Evolutionary conservation across 2,888 invertebrate species (phyloP).

Genomic region (Fabriciana adippe): DNA sequence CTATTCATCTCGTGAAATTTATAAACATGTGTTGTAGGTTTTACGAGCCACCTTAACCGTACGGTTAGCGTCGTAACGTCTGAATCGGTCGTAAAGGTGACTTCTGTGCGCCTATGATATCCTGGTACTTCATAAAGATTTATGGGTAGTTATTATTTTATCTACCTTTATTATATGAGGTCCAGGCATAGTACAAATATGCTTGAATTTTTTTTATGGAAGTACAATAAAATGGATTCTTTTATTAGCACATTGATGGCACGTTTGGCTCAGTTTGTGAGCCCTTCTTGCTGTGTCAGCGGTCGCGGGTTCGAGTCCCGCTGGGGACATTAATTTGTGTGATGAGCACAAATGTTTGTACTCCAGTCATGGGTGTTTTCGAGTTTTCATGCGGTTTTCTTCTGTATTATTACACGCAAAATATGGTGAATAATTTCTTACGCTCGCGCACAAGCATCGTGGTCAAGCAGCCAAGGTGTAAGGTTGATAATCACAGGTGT

Average conservation of each 20-base stretch:
- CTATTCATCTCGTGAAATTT: conserved; percentile 41
- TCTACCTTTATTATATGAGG: conserved; percentile 13
- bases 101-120: conserved; percentile 38
- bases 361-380: too few species aligned
- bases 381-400: too few species aligned
- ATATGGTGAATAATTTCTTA: too few species aligned
- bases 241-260: conserved; percentile 8
- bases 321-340: too few species aligned
- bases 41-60: conserved; percentile 49
- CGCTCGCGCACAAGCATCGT: too few species aligned
- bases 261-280: too few species aligned
- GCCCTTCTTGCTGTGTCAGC: too few species aligned
- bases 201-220: background rate
- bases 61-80: conserved; percentile 46
- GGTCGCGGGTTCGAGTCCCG: too few species aligned
- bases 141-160: conserved; percentile 36
- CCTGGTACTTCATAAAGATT: conserved; percentile 38
- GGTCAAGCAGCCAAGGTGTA: too few species aligned
- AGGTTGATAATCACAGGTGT: too few species aligned
- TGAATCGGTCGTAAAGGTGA: conserved; percentile 47
- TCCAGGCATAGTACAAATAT: conserved; percentile 9
- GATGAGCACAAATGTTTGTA: too few species aligned
- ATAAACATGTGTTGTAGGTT: conserved; percentile 52
- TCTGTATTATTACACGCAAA: too few species aligned
- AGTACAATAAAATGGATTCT: conserved; percentile 6